Evolutionary conservation across 2,888 invertebrate genomes (phyloP).

Genomic region (Eristalis arbustorum): DNA sequence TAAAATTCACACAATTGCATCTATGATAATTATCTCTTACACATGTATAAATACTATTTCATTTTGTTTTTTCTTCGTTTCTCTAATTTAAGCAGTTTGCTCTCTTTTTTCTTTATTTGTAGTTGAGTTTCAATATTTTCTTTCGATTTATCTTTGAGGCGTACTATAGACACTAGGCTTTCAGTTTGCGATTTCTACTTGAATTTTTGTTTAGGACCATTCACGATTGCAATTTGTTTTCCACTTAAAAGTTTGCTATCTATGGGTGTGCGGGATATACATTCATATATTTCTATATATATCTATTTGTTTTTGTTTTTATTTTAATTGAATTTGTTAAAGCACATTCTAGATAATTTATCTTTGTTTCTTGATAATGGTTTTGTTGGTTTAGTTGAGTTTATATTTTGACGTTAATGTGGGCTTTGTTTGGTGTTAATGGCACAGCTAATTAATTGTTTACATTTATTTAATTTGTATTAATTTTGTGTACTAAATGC

Average conservation of each 20-base stretch:
- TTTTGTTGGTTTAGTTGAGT: background rate
- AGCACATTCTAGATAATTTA: constrained; percentile 44
- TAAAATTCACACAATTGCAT: constrained; percentile 19
- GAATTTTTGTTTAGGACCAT: constrained; percentile 47
- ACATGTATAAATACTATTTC: constrained; percentile 18
- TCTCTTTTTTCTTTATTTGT: constrained; percentile 8
- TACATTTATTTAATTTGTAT: background rate
- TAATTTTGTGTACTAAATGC: no score
- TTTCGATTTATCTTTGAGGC: constrained; percentile 19
- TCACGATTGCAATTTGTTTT: constrained; percentile 48
- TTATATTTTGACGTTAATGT: constrained; percentile 14
- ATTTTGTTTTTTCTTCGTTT: background rate
- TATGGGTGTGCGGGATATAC: constrained; percentile 31
- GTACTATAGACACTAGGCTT: constrained; percentile 42
- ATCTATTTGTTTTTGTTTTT: constrained; percentile 1
- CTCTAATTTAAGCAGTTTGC: constrained; percentile 26
- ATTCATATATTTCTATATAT: background rate
- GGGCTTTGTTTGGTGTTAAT: constrained; percentile 24
- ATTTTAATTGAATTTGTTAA: constrained; percentile 19
- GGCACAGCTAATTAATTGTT: constrained; percentile 46
- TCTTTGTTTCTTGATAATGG: constrained; percentile 2
- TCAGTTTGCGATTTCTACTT: constrained; percentile 31
- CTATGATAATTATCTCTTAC: constrained; percentile 12
- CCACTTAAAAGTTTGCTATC: constrained; percentile 47
- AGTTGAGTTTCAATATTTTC: constrained; percentile 22